phyloP scores from a whole-genome alignment of 2,113 vertebrate species.

The Oxyruncus cristatus region DNA sequence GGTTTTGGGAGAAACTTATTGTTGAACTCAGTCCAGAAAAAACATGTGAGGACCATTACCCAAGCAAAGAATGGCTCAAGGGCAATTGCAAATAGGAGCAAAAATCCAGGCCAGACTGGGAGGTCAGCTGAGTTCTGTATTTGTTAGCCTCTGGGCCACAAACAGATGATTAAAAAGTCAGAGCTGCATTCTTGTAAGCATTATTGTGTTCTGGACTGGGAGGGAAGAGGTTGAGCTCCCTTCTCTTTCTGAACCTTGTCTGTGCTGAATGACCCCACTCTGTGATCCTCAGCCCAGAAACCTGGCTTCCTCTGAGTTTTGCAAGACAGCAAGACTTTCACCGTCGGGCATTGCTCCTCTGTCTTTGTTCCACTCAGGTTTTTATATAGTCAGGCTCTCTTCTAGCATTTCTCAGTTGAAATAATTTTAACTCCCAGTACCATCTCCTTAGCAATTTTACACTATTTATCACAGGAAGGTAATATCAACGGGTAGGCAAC shows the following conservation, averaged over 20 bases:
- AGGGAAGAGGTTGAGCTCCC: neutral
- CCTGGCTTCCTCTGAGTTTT: neutral
- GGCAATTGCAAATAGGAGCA: neutral
- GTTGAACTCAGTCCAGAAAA: neutral
- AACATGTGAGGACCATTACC: fast-evolving
- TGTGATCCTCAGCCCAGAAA: neutral
- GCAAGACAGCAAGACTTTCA: neutral
- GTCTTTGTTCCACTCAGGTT: neutral
- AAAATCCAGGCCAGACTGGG: neutral
- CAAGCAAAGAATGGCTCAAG: neutral
- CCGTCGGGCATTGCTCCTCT: neutral
- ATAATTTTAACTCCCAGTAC: neutral
- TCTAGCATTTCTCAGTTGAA: neutral
- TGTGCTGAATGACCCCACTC: fast-evolving
- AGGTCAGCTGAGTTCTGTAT: neutral
- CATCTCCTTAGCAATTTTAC: neutral
- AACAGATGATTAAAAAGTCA: neutral
- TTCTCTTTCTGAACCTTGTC: neutral
- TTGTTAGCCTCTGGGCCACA: neutral
- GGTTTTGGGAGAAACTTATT: neutral
- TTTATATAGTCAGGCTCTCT: neutral
- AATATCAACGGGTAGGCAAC: neutral
- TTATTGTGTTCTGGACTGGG: fast-evolving
- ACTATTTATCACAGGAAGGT: neutral
- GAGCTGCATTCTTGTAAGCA: neutral